These are phyloP conservation scores for Zoanthus gigantus DNA, from an alignment of 92 coral and sea anemone genomes.

Conservation along the genomic window DNA sequence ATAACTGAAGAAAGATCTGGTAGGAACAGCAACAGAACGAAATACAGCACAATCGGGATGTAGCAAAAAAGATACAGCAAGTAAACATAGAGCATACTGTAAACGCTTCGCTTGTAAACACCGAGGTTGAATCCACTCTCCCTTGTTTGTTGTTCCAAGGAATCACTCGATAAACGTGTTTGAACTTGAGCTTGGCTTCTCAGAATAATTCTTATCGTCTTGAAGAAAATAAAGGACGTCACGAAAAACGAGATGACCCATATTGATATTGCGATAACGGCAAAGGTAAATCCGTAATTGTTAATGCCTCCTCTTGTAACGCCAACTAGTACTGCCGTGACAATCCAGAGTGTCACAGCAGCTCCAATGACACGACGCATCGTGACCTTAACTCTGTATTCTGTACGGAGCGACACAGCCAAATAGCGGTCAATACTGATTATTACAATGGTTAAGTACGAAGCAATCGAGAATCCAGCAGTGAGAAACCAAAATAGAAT, in stretches of 20 bases:
- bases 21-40: background rate
- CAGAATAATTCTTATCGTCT: constrained; percentile 2
- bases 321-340: constrained; percentile 14
- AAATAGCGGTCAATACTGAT: constrained; percentile 16
- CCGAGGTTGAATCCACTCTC: constrained; percentile 3
- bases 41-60: constrained; percentile 5
- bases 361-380: constrained; percentile 5
- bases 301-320: background rate
- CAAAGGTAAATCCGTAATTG: background rate
- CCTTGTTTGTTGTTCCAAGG: background rate
- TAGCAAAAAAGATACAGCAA: constrained; percentile 1
- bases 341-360: background rate
- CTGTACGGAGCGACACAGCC: constrained; percentile 17
- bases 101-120: constrained; percentile 14
- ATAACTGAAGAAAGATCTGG: background rate
- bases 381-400: constrained; percentile 9
- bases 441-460: constrained; percentile 4
- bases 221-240: constrained; percentile 16
- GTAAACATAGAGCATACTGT: constrained; percentile 23
- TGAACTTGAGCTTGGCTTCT: constrained; percentile 10
- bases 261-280: background rate
- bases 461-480: constrained; percentile 11
- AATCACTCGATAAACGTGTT: background rate
- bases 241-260: constrained; percentile 19
- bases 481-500: constrained; percentile 6